Conservation (phyloP, 2,888 invertebrate genomes). For the Sinhomidia bicolor region DNA sequence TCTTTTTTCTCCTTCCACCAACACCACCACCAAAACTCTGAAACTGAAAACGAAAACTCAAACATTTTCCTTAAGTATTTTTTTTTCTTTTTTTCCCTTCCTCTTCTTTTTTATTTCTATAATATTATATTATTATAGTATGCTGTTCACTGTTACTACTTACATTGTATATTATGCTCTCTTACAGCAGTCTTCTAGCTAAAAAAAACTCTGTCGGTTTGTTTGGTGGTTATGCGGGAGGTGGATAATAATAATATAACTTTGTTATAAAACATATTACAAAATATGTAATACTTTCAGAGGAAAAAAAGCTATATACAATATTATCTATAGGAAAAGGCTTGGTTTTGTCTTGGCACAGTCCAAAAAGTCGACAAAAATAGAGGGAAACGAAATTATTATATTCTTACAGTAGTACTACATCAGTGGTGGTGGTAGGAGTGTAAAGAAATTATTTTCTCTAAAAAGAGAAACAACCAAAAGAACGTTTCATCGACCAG, state of each 20-base stretch:
- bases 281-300: background rate
- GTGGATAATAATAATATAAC: background rate
- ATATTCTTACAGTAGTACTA: background rate
- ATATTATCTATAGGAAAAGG: background rate
- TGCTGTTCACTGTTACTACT: background rate
- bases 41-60: slow-evolving; percentile 31
- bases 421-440: background rate
- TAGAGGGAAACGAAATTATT: background rate
- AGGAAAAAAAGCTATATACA: background rate
- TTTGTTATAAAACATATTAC: background rate
- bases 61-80: slow-evolving; percentile 36
- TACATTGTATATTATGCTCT: background rate
- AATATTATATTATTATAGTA: background rate
- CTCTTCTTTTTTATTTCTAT: slow-evolving; percentile 1
- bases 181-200: background rate
- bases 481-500: background rate
- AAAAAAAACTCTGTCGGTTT: background rate
- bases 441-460: slow-evolving; percentile 13
- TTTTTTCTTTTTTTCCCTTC: background rate
- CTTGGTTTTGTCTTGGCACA: slow-evolving; percentile 16
- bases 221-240: slow-evolving; percentile 40
- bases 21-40: background rate
- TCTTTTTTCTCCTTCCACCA: slow-evolving; percentile 9
- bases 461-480: background rate
- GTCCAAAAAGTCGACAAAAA: background rate